phyloP scores from a whole-genome alignment of 2,797 vertebrate genomes.

The Podarcis lilfordi region DNA sequence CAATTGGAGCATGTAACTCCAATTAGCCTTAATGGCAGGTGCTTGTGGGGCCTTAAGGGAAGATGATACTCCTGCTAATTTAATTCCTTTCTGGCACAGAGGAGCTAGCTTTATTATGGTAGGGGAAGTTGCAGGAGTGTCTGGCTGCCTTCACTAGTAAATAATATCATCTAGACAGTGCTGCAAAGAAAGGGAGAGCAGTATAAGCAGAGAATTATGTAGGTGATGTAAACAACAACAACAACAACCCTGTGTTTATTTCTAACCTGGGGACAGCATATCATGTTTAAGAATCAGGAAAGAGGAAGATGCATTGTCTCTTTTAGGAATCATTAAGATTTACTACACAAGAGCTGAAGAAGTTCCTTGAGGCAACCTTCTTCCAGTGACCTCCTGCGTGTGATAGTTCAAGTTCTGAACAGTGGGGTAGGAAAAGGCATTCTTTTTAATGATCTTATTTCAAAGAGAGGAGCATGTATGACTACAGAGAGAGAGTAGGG shows the following conservation, averaged over 20 bases:
- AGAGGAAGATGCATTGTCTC: neutral
- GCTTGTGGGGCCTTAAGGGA: neutral
- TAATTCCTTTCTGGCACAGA: slow-evolving; percentile 15
- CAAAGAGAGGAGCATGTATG: neutral
- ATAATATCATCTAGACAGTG: neutral
- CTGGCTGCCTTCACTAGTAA: neutral
- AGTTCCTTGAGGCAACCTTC: neutral
- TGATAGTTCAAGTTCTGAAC: neutral
- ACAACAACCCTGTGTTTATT: neutral
- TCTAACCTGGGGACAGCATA: neutral
- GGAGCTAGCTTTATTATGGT: neutral
- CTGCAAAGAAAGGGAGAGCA: neutral
- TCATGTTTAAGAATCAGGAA: neutral
- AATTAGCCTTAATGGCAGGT: slow-evolving; percentile 35
- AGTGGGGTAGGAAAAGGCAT: neutral
- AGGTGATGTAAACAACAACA: neutral
- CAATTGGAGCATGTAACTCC: slow-evolving; percentile 22
- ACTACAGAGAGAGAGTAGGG: neutral
- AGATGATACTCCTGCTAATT: slow-evolving; percentile 37
- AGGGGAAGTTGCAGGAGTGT: neutral
- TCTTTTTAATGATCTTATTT: neutral
- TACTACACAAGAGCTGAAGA: neutral
- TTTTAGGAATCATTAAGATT: neutral
- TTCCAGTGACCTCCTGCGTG: neutral
- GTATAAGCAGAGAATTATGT: neutral